Conservation (phyloP, 2,113 vertebrate genomes). For the Cryptotis parvus region DNA sequence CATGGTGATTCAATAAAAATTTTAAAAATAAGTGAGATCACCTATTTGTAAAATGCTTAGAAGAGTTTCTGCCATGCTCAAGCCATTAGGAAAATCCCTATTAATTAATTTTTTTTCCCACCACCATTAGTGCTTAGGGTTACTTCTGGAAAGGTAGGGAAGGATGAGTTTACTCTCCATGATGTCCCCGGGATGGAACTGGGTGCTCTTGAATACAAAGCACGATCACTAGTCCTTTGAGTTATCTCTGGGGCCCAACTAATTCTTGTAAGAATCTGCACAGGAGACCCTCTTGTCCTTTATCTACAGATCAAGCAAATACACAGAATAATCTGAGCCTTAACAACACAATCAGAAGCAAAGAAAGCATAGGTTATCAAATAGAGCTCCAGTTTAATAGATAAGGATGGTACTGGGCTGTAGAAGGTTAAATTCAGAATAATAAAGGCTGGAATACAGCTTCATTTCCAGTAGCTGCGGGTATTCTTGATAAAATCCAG, state of each 20-base stretch:
- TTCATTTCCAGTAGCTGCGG: not conserved
- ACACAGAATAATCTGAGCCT: not conserved
- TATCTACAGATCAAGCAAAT: slow-evolving; percentile 25
- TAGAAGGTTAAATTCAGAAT: slow-evolving; percentile 20
- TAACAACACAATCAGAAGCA: slow-evolving; percentile 39
- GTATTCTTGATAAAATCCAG: slow-evolving; percentile 31
- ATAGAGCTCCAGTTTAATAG: not conserved
- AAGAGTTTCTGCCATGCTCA: not conserved
- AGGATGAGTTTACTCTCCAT: no score
- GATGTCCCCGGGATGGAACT: no score
- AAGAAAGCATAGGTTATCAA: not conserved
- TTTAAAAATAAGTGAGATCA: no score
- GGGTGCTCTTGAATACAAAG: no score
- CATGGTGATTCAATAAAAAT: no score
- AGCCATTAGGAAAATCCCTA: not conserved
- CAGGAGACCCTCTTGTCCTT: not conserved
- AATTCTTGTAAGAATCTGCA: not conserved
- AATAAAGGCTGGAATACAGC: not conserved
- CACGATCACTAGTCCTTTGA: no score
- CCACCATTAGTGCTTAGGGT: no score
- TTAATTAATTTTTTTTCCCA: no score
- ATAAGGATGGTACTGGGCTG: not conserved
- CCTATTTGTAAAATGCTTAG: not conserved
- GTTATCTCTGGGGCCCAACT: not conserved
- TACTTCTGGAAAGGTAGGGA: no score